These are phyloP conservation scores for Eutolmus rufibarbis DNA, from an alignment of 2,888 invertebrate species.

Conservation along the genomic window DNA sequence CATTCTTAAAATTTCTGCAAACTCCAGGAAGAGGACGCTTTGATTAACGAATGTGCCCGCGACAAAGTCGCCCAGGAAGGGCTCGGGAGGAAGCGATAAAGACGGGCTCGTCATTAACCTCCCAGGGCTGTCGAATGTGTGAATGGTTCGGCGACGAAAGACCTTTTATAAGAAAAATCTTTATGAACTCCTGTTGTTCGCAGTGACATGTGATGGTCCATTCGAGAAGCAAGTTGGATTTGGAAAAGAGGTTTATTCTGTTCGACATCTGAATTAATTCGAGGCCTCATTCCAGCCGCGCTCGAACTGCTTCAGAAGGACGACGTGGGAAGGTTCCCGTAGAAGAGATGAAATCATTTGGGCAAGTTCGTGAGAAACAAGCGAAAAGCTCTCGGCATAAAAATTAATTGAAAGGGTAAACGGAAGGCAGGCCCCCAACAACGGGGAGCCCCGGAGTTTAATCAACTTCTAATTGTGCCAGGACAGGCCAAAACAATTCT, in stretches of 20 bases:
- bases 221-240: background rate
- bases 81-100: background rate
- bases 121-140: background rate
- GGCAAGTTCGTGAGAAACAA: background rate
- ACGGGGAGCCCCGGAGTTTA: background rate
- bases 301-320: background rate
- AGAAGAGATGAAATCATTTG: background rate
- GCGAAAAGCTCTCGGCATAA: background rate
- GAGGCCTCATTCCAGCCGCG: background rate
- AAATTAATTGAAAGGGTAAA: conserved; percentile 7
- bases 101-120: background rate
- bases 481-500: background rate
- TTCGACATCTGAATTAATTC: background rate
- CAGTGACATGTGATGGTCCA: background rate
- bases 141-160: background rate
- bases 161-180: background rate
- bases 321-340: background rate
- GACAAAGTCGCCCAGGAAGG: background rate
- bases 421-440: background rate
- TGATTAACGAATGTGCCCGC: background rate
- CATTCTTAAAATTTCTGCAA: background rate
- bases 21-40: background rate
- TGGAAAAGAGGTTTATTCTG: background rate
- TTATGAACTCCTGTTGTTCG: background rate
- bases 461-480: background rate